phyloP scores from a whole-genome alignment of 1,140 invertebrate species.

The Penaeus vannamei region DNA sequence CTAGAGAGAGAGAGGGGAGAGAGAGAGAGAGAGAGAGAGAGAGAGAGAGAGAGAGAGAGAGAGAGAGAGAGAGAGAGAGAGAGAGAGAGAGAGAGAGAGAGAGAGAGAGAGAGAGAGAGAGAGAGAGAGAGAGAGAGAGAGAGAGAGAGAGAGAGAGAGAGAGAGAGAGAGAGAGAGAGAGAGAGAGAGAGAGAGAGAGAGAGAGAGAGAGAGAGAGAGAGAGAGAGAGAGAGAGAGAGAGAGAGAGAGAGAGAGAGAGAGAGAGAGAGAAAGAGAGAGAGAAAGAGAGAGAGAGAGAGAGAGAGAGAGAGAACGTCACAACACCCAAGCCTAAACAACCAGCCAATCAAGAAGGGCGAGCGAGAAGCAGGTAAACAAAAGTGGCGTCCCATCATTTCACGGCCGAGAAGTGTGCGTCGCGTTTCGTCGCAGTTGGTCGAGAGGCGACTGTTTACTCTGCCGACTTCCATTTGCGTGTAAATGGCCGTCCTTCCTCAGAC shows the following conservation, averaged over 20 bases:
- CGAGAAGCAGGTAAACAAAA: too few species aligned
- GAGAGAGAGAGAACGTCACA: too few species aligned
- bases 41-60: slow-evolving; percentile 45
- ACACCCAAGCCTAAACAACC: too few species aligned
- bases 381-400: too few species aligned
- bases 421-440: too few species aligned
- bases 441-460: too few species aligned
- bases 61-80: slow-evolving; percentile 32
- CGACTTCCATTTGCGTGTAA: too few species aligned
- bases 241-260: slow-evolving; percentile 45
- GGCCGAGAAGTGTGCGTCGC: too few species aligned
- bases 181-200: slow-evolving; percentile 5
- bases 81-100: too few species aligned
- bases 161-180: not conserved
- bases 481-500: too few species aligned
- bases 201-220: slow-evolving; percentile 1
- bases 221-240: slow-evolving; percentile 45
- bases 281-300: not conserved
- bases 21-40: slow-evolving; percentile 45
- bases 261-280: slow-evolving; percentile 40
- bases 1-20: slow-evolving; percentile 10
- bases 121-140: slow-evolving; percentile 17
- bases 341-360: too few species aligned
- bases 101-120: not conserved
- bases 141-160: slow-evolving; percentile 5